Percentiles rank a stretch among this genome's conserved stretches.
These are phyloP conservation scores for Anoplius nigerrimus DNA, from an alignment of 2,888 invertebrate genomes.

Conservation along the genomic window DNA sequence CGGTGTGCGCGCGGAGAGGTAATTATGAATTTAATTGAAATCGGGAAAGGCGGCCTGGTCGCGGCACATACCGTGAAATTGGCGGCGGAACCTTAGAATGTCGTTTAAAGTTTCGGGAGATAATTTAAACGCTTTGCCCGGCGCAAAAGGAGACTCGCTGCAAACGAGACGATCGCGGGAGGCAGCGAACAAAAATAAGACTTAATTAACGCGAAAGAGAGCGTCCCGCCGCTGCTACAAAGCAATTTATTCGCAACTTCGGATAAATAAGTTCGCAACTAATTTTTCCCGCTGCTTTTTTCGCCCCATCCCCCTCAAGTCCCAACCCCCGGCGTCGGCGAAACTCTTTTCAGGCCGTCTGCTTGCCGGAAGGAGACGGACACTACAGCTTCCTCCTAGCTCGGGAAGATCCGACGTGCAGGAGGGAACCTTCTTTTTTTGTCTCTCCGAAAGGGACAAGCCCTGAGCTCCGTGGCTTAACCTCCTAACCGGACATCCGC, in stretches of 20 bases:
- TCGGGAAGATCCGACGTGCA: no score
- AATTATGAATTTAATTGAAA: slow-evolving; percentile 53
- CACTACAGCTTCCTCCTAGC: no score
- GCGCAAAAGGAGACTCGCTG: background rate
- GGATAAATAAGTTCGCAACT: background rate
- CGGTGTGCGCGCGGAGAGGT: slow-evolving; percentile 3
- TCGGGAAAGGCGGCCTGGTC: slow-evolving; percentile 14
- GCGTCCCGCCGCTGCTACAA: background rate
- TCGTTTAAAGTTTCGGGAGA: background rate
- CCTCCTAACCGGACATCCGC: slow-evolving; percentile 49
- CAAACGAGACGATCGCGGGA: background rate
- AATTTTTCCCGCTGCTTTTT: background rate
- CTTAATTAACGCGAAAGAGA: background rate
- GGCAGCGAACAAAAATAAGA: background rate
- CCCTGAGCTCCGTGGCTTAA: slow-evolving; percentile 23
- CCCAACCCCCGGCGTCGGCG: no score
- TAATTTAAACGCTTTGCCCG: slow-evolving; percentile 9
- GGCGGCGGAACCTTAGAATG: no score
- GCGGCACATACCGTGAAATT: no score
- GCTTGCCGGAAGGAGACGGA: no score
- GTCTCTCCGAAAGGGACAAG: slow-evolving; percentile 3
- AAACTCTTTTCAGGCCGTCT: no score
- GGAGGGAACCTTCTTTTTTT: background rate
- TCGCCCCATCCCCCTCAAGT: background rate
- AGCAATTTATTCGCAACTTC: background rate